Percentiles rank a stretch among this genome's conserved stretches.
phyloP scores from a whole-genome alignment of 1,140 invertebrate species.

The Ephestia elutella region DNA sequence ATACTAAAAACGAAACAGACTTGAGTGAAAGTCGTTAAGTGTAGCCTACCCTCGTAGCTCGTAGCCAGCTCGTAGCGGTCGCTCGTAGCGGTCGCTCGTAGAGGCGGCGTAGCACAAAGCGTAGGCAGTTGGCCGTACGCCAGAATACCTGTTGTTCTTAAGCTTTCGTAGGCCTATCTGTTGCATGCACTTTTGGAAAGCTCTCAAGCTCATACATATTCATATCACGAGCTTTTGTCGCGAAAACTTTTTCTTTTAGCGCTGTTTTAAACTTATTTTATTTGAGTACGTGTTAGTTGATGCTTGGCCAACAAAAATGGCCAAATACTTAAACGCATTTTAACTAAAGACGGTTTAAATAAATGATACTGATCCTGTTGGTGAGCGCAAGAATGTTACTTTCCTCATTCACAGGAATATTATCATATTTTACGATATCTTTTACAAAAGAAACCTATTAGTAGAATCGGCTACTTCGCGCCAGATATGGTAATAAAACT shows the following conservation, averaged over 20 bases:
- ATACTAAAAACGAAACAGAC: slow-evolving; percentile 13
- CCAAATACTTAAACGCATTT: no score
- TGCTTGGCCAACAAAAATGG: no score
- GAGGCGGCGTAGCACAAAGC: slow-evolving; percentile 23
- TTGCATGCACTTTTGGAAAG: slow-evolving; percentile 5
- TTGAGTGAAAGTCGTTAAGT: slow-evolving; percentile 22
- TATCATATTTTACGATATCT: no score
- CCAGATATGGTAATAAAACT: no score
- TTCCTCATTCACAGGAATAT: no score
- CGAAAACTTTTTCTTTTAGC: not conserved
- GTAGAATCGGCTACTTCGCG: no score
- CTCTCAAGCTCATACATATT: not conserved
- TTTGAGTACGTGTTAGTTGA: not conserved
- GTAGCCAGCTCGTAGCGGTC: slow-evolving; percentile 19
- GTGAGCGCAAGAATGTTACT: no score
- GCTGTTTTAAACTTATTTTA: not conserved
- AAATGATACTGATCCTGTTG: no score
- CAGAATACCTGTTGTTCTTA: slow-evolving; percentile 44
- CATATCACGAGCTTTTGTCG: not conserved
- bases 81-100: slow-evolving; percentile 15
- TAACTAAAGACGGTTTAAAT: no score
- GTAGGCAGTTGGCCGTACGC: slow-evolving; percentile 36
- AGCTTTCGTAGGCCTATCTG: slow-evolving; percentile 6
- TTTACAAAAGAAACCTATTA: no score
- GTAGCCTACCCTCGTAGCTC: not conserved